Conservation (phyloP, 2,113 vertebrate genomes). For the Bettongia penicillata region DNA sequence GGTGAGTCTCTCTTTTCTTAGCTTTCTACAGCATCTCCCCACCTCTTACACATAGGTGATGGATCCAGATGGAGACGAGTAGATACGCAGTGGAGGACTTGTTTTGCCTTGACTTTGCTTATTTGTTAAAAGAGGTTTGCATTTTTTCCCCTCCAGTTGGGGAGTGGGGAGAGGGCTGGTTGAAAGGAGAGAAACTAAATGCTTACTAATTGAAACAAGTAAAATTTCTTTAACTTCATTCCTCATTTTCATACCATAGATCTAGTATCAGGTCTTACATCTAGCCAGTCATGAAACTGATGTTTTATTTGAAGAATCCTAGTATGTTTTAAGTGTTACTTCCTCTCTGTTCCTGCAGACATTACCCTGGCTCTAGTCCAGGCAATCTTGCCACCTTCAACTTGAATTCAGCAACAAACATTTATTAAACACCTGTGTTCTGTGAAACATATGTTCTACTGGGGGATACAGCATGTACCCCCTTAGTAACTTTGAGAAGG, state of each 20-base stretch:
- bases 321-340: no score
- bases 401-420: no score
- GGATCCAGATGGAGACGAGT: background rate
- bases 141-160: no score
- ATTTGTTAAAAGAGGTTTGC: background rate
- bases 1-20: background rate
- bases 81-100: background rate
- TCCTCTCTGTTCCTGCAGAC: no score
- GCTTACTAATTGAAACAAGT: background rate
- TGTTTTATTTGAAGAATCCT: no score
- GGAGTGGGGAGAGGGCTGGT: no score
- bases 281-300: background rate
- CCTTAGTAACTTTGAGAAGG: no score
- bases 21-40: background rate
- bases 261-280: background rate
- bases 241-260: background rate
- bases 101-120: background rate
- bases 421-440: no score
- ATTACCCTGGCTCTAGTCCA: no score
- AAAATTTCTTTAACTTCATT: background rate
- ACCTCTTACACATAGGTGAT: background rate
- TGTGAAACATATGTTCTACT: no score
- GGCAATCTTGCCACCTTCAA: no score
- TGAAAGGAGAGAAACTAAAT: background rate
- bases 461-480: no score